Percentiles rank a stretch among this genome's conserved stretches.
These are phyloP conservation scores for Thinocorus orbignyianus DNA, from an alignment of 2,113 vertebrate species.

Conservation along the genomic window DNA sequence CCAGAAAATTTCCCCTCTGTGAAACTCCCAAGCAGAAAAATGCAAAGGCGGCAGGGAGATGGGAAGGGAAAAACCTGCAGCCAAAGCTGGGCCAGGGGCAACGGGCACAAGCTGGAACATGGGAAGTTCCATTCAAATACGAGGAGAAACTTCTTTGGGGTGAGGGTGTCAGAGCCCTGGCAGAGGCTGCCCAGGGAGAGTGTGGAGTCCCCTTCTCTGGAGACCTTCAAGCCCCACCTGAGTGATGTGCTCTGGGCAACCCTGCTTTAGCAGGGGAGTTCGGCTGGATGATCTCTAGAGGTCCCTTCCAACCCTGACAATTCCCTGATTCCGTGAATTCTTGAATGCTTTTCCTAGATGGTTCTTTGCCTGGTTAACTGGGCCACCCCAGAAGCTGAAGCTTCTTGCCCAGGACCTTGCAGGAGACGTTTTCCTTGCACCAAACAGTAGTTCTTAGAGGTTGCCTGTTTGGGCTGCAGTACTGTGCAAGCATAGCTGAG, in stretches of 20 bases:
- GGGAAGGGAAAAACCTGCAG: neutral
- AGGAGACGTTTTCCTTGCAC: neutral
- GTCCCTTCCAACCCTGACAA: too few relatives aligned
- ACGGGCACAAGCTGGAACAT: too few relatives aligned
- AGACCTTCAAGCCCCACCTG: too few relatives aligned
- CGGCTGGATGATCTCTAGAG: too few relatives aligned
- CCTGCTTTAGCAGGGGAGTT: too few relatives aligned
- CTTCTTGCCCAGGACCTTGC: neutral
- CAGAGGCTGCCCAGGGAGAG: too few relatives aligned
- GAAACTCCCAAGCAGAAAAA: neutral
- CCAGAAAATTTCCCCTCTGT: neutral
- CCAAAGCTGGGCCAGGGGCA: too few relatives aligned
- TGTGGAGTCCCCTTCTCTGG: too few relatives aligned
- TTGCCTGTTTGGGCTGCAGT: fast-evolving
- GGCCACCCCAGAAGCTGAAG: neutral
- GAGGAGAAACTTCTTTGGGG: too few relatives aligned
- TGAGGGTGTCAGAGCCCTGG: too few relatives aligned
- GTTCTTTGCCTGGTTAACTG: neutral
- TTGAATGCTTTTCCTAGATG: neutral
- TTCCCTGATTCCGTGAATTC: neutral
- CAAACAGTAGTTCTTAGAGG: fast-evolving
- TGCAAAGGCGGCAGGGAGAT: neutral
- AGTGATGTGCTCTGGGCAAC: too few relatives aligned
- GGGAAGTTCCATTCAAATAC: too few relatives aligned
- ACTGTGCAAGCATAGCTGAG: neutral